Conservation (phyloP, 2,113 vertebrate species). For the Microcebus murinus region DNA sequence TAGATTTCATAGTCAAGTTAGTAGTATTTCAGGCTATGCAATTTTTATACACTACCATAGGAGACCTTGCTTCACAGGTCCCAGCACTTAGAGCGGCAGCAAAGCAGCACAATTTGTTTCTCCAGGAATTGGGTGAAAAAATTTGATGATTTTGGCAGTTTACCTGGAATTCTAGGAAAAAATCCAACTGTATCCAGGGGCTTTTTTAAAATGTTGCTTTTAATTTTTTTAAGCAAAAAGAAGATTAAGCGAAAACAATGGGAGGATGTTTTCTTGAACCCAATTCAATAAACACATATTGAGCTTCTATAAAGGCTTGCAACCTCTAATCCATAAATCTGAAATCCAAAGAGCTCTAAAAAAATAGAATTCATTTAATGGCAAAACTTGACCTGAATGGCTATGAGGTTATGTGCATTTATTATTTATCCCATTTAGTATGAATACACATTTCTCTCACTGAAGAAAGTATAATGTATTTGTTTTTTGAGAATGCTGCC, state of each 20-base stretch:
- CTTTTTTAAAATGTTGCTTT: neutral
- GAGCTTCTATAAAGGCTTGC: neutral
- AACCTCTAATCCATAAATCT: neutral
- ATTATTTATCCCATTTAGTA: neutral
- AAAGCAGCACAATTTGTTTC: neutral
- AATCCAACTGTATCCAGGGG: neutral
- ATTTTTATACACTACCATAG: neutral
- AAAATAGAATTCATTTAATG: neutral
- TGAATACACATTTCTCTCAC: neutral
- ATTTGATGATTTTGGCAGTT: neutral
- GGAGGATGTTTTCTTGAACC: neutral
- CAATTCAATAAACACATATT: neutral
- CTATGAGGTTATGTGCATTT: neutral
- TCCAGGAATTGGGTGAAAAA: neutral
- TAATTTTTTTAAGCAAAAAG: conserved; percentile 14
- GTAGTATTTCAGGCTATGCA: neutral
- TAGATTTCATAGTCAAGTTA: neutral
- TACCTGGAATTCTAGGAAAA: neutral
- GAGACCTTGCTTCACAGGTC: neutral
- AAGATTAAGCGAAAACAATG: neutral
- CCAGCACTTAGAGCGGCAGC: neutral
- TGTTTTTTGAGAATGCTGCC: neutral
- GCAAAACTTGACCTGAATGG: neutral
- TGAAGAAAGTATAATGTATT: neutral
- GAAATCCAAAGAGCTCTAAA: neutral